Evolutionary conservation across 2,888 invertebrate genomes (phyloP).

Genomic region (Drosophila melanosoma): DNA sequence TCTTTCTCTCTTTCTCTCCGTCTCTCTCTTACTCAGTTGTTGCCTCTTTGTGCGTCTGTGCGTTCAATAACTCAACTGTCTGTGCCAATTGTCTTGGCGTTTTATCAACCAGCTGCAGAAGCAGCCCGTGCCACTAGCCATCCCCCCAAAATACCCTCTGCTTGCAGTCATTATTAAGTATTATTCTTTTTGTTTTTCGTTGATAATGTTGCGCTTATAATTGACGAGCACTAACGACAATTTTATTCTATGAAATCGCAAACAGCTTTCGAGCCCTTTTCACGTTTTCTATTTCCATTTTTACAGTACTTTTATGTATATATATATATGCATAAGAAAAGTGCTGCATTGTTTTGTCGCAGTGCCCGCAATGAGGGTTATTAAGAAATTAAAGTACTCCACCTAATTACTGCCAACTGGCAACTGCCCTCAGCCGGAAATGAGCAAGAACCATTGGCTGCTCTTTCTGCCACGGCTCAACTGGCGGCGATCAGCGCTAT

Average conservation of each 20-base stretch:
- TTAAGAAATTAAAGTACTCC: constrained; percentile 35
- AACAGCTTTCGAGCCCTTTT: constrained; percentile 69
- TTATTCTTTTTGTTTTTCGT: constrained; percentile 10
- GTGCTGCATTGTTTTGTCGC: constrained; percentile 19
- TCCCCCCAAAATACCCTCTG: background rate
- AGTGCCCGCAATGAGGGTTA: constrained; percentile 25
- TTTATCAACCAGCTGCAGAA: constrained; percentile 61
- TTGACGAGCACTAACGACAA: constrained; percentile 73
- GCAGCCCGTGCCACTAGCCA: constrained; percentile 50
- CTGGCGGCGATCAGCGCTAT: constrained; percentile 56
- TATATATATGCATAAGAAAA: background rate
- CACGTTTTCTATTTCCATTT: constrained; percentile 31
- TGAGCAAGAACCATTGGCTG: constrained; percentile 24
- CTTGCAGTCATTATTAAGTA: constrained; percentile 34
- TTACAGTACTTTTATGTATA: constrained; percentile 48
- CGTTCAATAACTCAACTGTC: constrained; percentile 71
- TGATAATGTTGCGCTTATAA: constrained; percentile 43
- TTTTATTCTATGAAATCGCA: constrained; percentile 68
- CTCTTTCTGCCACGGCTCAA: constrained; percentile 3
- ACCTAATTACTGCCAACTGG: constrained; percentile 57
- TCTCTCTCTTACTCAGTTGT: constrained; percentile 7
- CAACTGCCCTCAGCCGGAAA: constrained; percentile 52
- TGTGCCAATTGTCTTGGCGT: constrained; percentile 76
- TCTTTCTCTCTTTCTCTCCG: background rate
- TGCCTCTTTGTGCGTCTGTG: constrained; percentile 38